Evolutionary conservation across 2,888 invertebrate species (phyloP).

Genomic region (Ophioninae sp.): DNA sequence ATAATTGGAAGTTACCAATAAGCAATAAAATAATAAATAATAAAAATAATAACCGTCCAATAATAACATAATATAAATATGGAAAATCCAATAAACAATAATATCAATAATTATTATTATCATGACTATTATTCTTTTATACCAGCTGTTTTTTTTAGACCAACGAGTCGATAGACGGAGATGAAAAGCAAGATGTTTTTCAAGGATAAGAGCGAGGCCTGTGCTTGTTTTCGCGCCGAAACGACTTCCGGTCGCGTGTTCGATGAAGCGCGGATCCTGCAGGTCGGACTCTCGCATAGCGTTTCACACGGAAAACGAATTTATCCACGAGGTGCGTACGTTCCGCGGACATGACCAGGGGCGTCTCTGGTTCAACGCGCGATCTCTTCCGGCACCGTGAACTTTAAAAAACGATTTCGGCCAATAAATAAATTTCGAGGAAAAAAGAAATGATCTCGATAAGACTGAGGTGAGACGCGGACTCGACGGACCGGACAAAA

Average conservation of each 20-base stretch:
- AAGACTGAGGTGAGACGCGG: neutral
- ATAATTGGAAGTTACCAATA: too few species aligned
- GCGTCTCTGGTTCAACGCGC: neutral
- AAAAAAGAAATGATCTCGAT: neutral
- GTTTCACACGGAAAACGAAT: neutral
- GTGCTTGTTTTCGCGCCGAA: constrained; percentile 2
- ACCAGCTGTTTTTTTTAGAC: neutral
- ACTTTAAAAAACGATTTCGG: neutral
- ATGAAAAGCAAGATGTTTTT: neutral
- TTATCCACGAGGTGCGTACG: neutral
- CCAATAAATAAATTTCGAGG: neutral
- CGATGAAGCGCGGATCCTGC: constrained; percentile 37
- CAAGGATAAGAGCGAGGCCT: neutral
- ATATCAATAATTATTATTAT: too few species aligned
- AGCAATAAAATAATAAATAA: too few species aligned
- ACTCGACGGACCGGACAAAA: neutral
- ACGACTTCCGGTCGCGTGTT: constrained; percentile 35
- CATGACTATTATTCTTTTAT: neutral
- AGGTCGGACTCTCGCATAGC: neutral
- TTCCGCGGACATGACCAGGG: neutral
- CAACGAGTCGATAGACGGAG: neutral
- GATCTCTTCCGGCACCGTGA: neutral
- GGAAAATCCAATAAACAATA: too few species aligned
- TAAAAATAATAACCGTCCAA: too few species aligned
- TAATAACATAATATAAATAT: too few species aligned